Base-by-base conservation (phyloP, 2,888 invertebrate species). In the Volucella inanis region DNA sequence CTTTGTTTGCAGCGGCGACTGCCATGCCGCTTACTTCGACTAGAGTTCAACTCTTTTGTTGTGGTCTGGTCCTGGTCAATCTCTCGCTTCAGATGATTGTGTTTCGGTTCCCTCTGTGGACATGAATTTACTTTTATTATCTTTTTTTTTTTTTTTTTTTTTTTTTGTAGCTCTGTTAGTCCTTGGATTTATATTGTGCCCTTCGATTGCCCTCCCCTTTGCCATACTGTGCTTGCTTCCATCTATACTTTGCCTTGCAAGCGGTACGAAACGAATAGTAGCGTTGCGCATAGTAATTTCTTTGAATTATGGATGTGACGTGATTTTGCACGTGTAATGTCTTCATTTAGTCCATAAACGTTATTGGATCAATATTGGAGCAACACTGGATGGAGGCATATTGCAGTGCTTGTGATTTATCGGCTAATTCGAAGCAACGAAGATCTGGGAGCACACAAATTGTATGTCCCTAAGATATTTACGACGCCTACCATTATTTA, bases 301-400 rank as follows among this genome's bases (percentile, higher is more conserved):
- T 77, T 72, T 85, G 85, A 85, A 85, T 85, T 85, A 85, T 85
- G 81, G 85, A 85, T 85, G 80, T 85, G 81, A 85, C 81, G 85
- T 81, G 81, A 85, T 85, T 85, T 85, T 85, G 81, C 86, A 86
- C 82, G 82, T 86, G 86, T 82, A 86, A 86, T 86, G 86, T 86
- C 86, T 81, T 86, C 82, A 86, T 86, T 84, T 84, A 65, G 79
- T 45, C 79, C 79, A 79, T 84, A 79, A 84, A 75, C 79, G 71
- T 59, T 62, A 14, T 22, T 22, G 22, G 22, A 22, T 22, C 22
- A 22, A 22, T 22, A 22, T 22, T 22, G 22, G 4, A 22, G 22
- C 22, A 22, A 22, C 22, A 22, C 54, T n/a, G 39, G 57, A 76
- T 79, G 72, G 57, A 57, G 83, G 68, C 83, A 67, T 79, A 70